phyloP scores from a whole-genome alignment of 1,140 invertebrate species.

The Rhizoglyphus robini region DNA sequence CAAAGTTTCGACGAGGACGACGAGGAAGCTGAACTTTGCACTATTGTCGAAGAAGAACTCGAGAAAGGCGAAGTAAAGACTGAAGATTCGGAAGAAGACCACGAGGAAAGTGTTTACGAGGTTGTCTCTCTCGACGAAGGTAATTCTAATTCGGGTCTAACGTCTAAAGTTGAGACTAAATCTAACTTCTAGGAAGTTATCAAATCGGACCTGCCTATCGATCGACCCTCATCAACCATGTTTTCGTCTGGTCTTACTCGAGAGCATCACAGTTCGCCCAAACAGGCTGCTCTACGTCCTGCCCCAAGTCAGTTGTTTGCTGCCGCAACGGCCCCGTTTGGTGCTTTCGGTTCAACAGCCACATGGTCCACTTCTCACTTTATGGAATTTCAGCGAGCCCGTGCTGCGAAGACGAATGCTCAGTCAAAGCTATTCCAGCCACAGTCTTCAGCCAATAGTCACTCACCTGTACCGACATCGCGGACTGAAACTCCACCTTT shows the following conservation, averaged over 20 bases:
- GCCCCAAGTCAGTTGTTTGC: conserved; percentile 20
- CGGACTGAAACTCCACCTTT: too few relatives aligned
- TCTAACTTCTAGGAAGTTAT: not conserved
- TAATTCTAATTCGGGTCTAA: not conserved
- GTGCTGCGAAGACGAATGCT: not conserved
- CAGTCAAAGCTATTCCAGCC: not conserved
- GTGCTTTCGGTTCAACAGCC: not conserved
- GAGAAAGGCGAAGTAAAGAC: conserved; percentile 2
- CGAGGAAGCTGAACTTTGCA: not conserved
- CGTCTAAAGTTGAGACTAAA: not conserved
- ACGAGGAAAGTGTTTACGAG: conserved; percentile 1
- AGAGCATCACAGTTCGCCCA: conserved; percentile 25
- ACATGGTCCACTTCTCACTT: not conserved
- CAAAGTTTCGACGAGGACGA: too few relatives aligned
- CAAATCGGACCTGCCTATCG: too few relatives aligned
- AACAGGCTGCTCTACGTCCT: conserved; percentile 28
- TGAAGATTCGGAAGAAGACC: conserved; percentile 10
- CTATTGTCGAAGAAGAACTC: not conserved
- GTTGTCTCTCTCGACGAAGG: not conserved
- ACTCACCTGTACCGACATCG: not conserved
- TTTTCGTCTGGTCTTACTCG: conserved; percentile 9
- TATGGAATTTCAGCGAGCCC: conserved; percentile 2
- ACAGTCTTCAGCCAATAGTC: not conserved
- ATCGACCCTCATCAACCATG: too few relatives aligned
- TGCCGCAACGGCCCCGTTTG: conserved; percentile 5